Evolutionary conservation across 2,888 invertebrate genomes (phyloP).

Genomic region (Plutella xylostella): DNA sequence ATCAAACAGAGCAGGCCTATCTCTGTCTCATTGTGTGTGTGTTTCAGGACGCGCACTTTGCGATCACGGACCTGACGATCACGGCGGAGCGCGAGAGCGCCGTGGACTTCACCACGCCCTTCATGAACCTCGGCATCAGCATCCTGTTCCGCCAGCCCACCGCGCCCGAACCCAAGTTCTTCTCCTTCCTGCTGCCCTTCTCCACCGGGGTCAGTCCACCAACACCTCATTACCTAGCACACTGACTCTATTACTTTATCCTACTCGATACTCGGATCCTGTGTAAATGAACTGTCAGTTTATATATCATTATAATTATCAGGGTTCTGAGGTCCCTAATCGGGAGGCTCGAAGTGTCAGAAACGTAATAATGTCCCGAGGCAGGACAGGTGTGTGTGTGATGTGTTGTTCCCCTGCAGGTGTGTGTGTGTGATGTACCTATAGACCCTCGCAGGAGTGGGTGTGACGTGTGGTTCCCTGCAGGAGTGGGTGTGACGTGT

Average conservation of each 20-base stretch:
- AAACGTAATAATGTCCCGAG: too few species aligned
- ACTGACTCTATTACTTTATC: too few species aligned
- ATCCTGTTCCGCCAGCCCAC: conserved; percentile 89
- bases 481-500: not conserved
- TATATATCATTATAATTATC: too few species aligned
- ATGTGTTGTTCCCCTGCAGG: too few species aligned
- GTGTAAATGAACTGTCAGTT: too few species aligned
- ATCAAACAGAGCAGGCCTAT: too few species aligned
- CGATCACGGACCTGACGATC: conserved; percentile 91
- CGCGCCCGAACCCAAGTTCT: conserved; percentile 85
- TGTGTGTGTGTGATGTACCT: too few species aligned
- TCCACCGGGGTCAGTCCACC: conserved; percentile 67
- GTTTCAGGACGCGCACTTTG: conserved; percentile 89
- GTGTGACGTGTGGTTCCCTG: not conserved
- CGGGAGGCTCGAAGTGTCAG: too few species aligned
- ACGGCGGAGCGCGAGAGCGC: conserved; percentile 89
- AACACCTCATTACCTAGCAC: not conserved
- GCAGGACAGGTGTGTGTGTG: too few species aligned
- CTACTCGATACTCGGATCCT: too few species aligned
- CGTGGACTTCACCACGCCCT: conserved; percentile 96
- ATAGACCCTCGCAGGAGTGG: not conserved
- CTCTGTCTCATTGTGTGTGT: too few species aligned
- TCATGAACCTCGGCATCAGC: conserved; percentile 93
- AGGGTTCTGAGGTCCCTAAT: too few species aligned
- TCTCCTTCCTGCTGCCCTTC: conserved; percentile 93